A percentile compares a stretch with the other conserved stretches of the same genome.
phyloP scores from a whole-genome alignment of 2,113 vertebrate genomes.

The Rhadina sibilatrix region DNA sequence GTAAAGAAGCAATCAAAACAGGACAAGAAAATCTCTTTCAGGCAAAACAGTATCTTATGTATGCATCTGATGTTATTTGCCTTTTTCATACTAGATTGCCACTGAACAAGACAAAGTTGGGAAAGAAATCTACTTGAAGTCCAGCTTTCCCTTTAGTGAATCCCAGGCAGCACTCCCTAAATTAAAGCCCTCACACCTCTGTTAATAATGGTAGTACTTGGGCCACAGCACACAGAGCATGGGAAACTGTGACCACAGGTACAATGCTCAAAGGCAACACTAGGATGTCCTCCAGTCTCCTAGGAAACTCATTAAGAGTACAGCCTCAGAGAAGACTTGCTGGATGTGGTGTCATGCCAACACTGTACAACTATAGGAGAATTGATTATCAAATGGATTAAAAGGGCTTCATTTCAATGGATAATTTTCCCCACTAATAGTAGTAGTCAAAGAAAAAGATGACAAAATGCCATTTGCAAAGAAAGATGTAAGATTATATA shows the following conservation, averaged over 20 bases:
- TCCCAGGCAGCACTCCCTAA: not conserved
- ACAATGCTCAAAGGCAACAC: not conserved
- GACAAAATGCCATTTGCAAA: not conserved
- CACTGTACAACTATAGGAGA: not conserved
- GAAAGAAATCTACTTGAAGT: not conserved
- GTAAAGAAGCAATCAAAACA: not conserved
- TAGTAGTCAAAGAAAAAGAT: not conserved
- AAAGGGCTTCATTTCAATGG: not conserved
- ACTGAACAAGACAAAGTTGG: not conserved
- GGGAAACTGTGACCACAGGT: not conserved
- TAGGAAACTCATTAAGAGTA: not conserved
- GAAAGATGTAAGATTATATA: not conserved
- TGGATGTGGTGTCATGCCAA: not conserved
- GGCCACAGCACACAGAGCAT: not conserved
- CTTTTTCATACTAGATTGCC: not conserved
- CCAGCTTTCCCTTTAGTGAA: not conserved
- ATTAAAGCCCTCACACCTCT: not conserved
- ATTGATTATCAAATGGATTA: not conserved
- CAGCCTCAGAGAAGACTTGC: not conserved
- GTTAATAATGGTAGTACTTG: not conserved
- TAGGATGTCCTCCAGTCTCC: not conserved
- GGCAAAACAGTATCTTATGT: not conserved
- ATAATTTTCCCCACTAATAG: not conserved
- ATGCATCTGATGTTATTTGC: not conserved
- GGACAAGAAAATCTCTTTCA: not conserved